Evolutionary conservation across 2,113 vertebrate genomes (phyloP).

Genomic region (Suncus etruscus): DNA sequence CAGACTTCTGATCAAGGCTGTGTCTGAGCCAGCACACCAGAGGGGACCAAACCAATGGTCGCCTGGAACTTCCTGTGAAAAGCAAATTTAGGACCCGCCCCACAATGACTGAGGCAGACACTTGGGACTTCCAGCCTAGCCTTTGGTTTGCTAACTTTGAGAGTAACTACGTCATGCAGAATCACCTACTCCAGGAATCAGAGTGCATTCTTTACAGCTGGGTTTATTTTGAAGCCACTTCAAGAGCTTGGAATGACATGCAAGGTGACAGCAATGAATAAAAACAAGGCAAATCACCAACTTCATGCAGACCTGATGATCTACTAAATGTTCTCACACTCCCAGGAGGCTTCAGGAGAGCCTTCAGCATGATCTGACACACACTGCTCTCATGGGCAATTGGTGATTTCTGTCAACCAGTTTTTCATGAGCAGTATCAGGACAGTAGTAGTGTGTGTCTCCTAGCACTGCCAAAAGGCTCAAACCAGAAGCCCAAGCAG

Average conservation of each 20-base stretch:
- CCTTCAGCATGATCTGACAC: neutral
- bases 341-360: neutral
- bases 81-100: neutral
- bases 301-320: neutral
- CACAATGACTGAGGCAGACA: neutral
- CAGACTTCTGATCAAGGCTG: neutral
- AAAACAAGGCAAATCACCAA: neutral
- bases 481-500: neutral
- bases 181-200: neutral
- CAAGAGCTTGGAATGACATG: neutral
- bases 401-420: neutral
- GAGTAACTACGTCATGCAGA: neutral
- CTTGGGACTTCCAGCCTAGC: neutral
- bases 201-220: neutral
- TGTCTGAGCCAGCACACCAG: neutral
- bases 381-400: neutral
- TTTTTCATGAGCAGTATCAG: neutral
- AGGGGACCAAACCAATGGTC: neutral
- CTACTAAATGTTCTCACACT: neutral
- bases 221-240: constrained; percentile 7
- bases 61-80: neutral
- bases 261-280: neutral
- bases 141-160: neutral
- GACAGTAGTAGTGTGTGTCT: neutral
- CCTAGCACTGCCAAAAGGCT: neutral